Percentiles rank a stretch among this genome's conserved stretches.
These are phyloP conservation scores for Rhabdophis nuchalis DNA, from an alignment of 2,797 vertebrate genomes.

Conservation along the genomic window DNA sequence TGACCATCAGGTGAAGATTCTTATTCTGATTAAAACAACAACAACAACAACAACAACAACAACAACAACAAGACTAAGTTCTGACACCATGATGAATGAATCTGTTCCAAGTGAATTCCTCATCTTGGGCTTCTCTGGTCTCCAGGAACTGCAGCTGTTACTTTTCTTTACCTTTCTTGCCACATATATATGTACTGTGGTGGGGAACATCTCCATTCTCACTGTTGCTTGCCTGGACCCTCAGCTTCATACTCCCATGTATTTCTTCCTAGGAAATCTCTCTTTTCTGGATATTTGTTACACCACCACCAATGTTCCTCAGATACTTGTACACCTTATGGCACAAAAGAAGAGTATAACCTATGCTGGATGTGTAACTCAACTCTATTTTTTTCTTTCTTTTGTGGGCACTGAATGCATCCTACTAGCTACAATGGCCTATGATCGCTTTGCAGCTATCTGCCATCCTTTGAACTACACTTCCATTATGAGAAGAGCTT, in stretches of 20 bases:
- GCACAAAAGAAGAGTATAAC: constrained; percentile 47
- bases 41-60: neutral
- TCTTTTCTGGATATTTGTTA: constrained; percentile 54
- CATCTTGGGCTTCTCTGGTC: constrained; percentile 45
- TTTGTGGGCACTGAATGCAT: constrained; percentile 57
- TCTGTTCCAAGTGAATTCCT: constrained; percentile 48
- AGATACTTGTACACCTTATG: constrained; percentile 56
- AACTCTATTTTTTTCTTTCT: constrained; percentile 56
- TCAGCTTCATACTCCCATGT: constrained; percentile 18
- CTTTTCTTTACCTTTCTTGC: constrained; percentile 46
- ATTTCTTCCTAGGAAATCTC: constrained; percentile 17
- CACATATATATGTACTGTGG: constrained; percentile 49
- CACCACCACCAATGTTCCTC: constrained; percentile 57
- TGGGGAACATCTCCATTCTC: constrained; percentile 54
- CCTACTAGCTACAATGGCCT: constrained; percentile 56
- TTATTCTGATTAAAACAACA: neutral
- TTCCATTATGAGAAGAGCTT: constrained; percentile 31
- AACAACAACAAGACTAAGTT: neutral
- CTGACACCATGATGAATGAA: constrained; percentile 37
- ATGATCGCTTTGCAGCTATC: constrained; percentile 44
- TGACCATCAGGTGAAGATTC: neutral
- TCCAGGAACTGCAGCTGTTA: constrained; percentile 36
- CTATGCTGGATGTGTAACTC: constrained; percentile 34
- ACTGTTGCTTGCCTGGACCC: constrained; percentile 32
- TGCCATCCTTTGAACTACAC: constrained; percentile 46